phyloP scores from a whole-genome alignment of 2,888 invertebrate species.

The Drosophila neonasuta region DNA sequence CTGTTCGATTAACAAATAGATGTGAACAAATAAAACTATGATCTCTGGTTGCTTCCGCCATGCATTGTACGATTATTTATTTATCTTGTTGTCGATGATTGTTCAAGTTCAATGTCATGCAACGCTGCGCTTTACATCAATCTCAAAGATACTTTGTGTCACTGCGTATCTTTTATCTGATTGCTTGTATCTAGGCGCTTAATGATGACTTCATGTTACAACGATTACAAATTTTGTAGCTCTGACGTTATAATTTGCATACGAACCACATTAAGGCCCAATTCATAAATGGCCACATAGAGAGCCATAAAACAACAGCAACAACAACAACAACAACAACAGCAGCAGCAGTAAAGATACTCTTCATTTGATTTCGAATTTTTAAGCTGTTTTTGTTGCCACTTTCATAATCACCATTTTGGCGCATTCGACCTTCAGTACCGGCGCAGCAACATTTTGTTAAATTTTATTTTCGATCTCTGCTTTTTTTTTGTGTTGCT shows the following conservation, averaged over 20 bases:
- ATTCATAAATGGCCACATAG: constrained; percentile 53
- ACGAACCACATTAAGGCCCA: constrained; percentile 39
- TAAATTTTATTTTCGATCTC: neutral
- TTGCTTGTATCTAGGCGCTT: constrained; percentile 25
- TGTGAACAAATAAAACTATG: constrained; percentile 57
- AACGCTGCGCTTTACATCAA: constrained; percentile 23
- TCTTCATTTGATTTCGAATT: constrained; percentile 35
- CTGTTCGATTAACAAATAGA: constrained; percentile 51
- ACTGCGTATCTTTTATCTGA: constrained; percentile 11
- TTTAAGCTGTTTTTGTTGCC: constrained; percentile 46
- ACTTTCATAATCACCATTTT: constrained; percentile 65
- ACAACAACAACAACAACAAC: constrained; percentile 6
- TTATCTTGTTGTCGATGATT: constrained; percentile 18
- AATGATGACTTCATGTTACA: constrained; percentile 44
- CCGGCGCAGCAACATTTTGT: constrained; percentile 31
- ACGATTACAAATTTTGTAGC: constrained; percentile 33
- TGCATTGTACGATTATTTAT: constrained; percentile 21
- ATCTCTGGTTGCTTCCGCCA: constrained; percentile 63
- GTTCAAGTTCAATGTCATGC: constrained; percentile 68
- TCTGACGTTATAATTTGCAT: constrained; percentile 60
- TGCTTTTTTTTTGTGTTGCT: neutral
- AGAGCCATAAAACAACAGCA: constrained; percentile 15
- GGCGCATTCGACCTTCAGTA: constrained; percentile 66
- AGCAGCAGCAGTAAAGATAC: constrained; percentile 5
- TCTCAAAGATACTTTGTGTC: constrained; percentile 1